These are phyloP conservation scores for Xiphophorus birchmanni DNA, from an alignment of 2,797 vertebrate species.

Conservation along the genomic window DNA sequence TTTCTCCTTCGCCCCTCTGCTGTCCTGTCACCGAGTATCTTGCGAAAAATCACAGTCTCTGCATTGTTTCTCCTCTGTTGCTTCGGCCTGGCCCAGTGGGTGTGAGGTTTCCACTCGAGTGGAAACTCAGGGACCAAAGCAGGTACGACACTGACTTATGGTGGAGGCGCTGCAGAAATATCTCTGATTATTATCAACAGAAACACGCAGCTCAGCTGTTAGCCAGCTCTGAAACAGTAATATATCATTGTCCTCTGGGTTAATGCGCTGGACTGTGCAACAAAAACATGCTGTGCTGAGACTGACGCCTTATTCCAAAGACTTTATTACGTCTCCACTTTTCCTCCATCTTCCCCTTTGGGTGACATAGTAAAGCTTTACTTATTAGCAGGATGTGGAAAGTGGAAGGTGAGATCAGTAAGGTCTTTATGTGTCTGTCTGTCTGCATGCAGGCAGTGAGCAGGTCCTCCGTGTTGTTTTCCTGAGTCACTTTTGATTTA, in stretches of 20 bases:
- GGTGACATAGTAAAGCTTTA: slow-evolving; percentile 20
- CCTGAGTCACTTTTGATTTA: slow-evolving; percentile 64
- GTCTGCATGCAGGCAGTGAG: slow-evolving; percentile 50
- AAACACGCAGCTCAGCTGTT: slow-evolving; percentile 49
- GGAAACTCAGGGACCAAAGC: slow-evolving; percentile 30
- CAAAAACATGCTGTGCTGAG: slow-evolving; percentile 33
- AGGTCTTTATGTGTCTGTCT: slow-evolving; percentile 55
- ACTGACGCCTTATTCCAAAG: slow-evolving; percentile 23
- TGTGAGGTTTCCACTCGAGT: slow-evolving; percentile 38
- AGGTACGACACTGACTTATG: slow-evolving; percentile 59
- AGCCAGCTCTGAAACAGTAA: slow-evolving; percentile 24
- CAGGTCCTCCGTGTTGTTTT: slow-evolving; percentile 59
- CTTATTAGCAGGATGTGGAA: slow-evolving; percentile 41
- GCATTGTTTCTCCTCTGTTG: slow-evolving; percentile 34
- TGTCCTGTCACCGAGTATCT: slow-evolving; percentile 28
- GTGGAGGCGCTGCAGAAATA: slow-evolving; percentile 56
- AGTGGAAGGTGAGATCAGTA: slow-evolving; percentile 43
- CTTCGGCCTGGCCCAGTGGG: slow-evolving; percentile 37
- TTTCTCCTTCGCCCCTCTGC: slow-evolving; percentile 34
- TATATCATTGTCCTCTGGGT: slow-evolving; percentile 38
- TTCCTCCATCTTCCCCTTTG: background rate
- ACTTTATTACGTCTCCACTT: slow-evolving; percentile 16
- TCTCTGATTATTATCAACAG: slow-evolving; percentile 51
- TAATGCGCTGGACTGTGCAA: slow-evolving; percentile 25
- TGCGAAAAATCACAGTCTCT: slow-evolving; percentile 40